Evolutionary conservation across 2,113 vertebrate genomes (phyloP), one percentile per base, ranked within the genome.

Genomic region (Lampris megalopsis): DNA sequence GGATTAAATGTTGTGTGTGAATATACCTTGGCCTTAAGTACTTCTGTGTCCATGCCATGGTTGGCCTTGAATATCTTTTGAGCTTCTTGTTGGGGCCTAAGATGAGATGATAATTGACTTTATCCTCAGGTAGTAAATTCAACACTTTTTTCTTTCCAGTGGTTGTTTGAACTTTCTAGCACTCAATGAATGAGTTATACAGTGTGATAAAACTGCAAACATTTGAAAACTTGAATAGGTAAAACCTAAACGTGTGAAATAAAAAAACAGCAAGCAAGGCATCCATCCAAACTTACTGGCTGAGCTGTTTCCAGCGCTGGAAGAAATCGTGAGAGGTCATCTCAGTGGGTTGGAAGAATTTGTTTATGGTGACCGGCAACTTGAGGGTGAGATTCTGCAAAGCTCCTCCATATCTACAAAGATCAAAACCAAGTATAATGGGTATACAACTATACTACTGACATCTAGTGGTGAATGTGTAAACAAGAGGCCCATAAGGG

Each of bases 231-330:
- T 24, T 24, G 24, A 24, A 24, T 24, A 24, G 24, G 24, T 24
- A 24, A 24, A 24, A 24, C 0, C 24, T 24, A 24, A 24, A 24
- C 24, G 24, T 24, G 24, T 24, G 24, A 24, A 24, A 24, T 24
- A 24, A 24, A 24, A 24, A 24, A 24, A 24, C 24, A 24, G 24
- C 24, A 24, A 24, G 24, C 24, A 24, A 24, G 24, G 24, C 24
- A 24, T 24, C 24, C 42, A 74, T 8, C 38, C 50, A 60, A 35
- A 78, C 92, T 89, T 70, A 97, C 97, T 94, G 95, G 94, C 95
- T 97, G 2, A 98, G 96, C 84, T 98, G 96, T 91, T 97, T 97
- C 97, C 97, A 98, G 65, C 97, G 96, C 92, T 97, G 96, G 91
- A 98, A 98, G 84, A 98, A 98, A 83, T 97, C 97, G 41, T 96